These are phyloP conservation scores for Urocyon cinereoargenteus DNA, from an alignment of 2,797 vertebrate species.

Conservation along the genomic window DNA sequence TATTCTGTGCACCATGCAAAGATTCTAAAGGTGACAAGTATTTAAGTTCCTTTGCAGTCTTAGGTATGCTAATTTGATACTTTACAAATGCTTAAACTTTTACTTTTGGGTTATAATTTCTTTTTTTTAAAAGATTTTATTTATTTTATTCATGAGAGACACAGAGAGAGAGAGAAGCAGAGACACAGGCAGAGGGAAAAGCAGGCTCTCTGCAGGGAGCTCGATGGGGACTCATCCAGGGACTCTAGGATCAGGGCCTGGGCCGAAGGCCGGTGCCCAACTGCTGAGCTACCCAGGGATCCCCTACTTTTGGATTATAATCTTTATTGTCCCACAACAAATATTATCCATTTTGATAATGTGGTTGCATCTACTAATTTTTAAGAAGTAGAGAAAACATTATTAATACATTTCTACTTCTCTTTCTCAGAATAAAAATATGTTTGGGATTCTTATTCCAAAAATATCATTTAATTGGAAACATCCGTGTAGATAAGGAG, in stretches of 20 bases:
- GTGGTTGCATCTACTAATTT: neutral
- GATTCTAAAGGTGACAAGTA: neutral
- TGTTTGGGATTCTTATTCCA: constrained; percentile 7
- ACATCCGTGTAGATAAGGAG: constrained; percentile 16
- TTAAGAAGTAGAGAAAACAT: neutral
- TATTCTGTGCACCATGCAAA: neutral
- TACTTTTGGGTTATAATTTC: neutral
- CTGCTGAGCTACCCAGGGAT: no score
- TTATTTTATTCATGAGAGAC: no score
- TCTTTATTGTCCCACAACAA: neutral
- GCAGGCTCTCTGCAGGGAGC: no score
- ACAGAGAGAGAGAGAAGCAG: no score
- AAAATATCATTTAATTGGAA: neutral
- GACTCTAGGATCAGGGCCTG: no score
- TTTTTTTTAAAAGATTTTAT: no score
- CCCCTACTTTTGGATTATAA: neutral
- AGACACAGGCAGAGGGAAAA: no score
- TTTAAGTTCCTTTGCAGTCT: neutral
- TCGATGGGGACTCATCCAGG: no score
- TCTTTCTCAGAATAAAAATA: neutral
- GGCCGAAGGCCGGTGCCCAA: no score
- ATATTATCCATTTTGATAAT: neutral
- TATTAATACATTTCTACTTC: neutral
- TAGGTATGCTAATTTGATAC: neutral
- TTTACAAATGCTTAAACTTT: neutral